Evolutionary conservation across 2,888 invertebrate genomes (phyloP), one percentile per base, ranked within the genome.

Genomic region (Achlya flavicornis): DNA sequence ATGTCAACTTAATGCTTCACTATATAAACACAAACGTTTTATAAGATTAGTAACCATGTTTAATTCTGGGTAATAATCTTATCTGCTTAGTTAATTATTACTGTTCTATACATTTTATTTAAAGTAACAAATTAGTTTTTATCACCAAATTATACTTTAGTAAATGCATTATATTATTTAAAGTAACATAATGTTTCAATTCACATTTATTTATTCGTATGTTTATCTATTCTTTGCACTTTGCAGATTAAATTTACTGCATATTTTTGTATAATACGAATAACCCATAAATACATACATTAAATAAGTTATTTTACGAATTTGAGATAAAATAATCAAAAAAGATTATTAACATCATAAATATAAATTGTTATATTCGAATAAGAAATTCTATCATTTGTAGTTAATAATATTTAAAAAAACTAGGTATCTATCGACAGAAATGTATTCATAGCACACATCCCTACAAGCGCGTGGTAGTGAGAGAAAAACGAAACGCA

Each of bases 401-500:
- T 26, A 26, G 26, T 26, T 26, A 26, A 26, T 26, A 26, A n/a
- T n/a, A n/a, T n/a, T n/a, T n/a, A n/a, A n/a, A n/a, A n/a, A n/a
- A n/a, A n/a, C n/a, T n/a, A 26, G 26, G 26, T 26, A 26, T 26
- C 26, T 43, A 43, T 8, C 43, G 12, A 43, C 3, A 43, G 5
- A 46, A n/a, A 46, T n/a, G 46, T 46, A 46, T 2, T 10, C 14
- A 46, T 10, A n/a, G 7, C 16, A 4, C 0, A 72, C 58, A 63
- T 33, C 58, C 35, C 48, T 63, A 58, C 33, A 6, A 58, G 12
- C n/a, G 33, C 32, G 43, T n/a, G 46, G 58, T 57, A 33, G 1
- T 0, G 41, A 35, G 73, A 70, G 66, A 70, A 71, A 76, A 76
- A 78, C 73, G 74, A 75, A 80, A 73, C 66, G 75, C 75, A 77